Percentiles rank a stretch among this genome's conserved stretches.
These are phyloP conservation scores for Acronicta psi DNA, from an alignment of 2,888 invertebrate genomes.

Conservation along the genomic window DNA sequence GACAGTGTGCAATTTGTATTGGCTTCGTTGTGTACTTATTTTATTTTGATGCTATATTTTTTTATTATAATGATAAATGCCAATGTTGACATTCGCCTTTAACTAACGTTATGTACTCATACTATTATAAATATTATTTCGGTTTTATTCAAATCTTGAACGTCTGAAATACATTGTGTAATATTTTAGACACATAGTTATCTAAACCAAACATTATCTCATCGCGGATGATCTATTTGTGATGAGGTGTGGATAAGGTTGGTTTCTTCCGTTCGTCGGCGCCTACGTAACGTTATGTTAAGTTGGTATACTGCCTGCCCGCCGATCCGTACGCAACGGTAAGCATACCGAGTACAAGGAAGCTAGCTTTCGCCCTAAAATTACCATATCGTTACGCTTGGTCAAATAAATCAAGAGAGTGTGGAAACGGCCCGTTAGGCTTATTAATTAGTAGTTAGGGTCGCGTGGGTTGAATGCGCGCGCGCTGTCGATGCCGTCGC, in stretches of 20 bases:
- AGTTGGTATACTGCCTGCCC: constrained; percentile 12
- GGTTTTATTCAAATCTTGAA: not conserved
- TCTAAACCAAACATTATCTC: constrained; percentile 78
- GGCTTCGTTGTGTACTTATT: not conserved
- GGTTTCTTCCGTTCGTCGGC: constrained; percentile 63
- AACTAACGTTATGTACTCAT: not conserved
- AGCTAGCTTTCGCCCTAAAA: constrained; percentile 41
- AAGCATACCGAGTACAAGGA: constrained; percentile 15
- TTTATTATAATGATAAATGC: not conserved
- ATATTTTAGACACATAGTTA: constrained; percentile 60
- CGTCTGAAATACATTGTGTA: constrained; percentile 16
- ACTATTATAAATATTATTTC: not conserved
- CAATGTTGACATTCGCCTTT: not conserved
- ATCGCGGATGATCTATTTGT: constrained; percentile 71
- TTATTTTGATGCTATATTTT: not conserved
- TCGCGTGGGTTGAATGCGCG: constrained; percentile 77
- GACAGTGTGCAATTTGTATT: not conserved
- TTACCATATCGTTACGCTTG: constrained; percentile 66
- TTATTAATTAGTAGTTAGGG: constrained; percentile 81
- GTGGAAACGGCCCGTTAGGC: constrained; percentile 76
- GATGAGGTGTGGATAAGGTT: constrained; percentile 68
- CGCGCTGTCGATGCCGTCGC: constrained; percentile 59
- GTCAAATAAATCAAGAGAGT: constrained; percentile 73
- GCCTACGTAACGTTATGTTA: constrained; percentile 8
- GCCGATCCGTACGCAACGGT: constrained; percentile 13